A percentile compares a stretch with the other conserved stretches of the same genome.
phyloP scores from a whole-genome alignment of 2,888 invertebrate species.

The Drosophila mayaguana region DNA sequence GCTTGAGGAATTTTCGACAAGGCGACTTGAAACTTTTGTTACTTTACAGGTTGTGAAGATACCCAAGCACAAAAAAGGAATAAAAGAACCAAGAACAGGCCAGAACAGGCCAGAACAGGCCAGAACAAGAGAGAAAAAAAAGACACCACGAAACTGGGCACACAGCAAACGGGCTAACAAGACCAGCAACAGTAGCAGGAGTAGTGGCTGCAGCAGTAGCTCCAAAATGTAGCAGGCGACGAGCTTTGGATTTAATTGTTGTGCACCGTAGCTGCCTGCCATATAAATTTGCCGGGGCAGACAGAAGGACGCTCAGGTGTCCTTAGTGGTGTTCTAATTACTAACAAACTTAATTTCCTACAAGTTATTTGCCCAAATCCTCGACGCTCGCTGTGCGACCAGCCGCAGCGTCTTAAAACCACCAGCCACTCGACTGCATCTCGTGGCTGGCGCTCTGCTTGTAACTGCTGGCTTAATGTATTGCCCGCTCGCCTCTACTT shows the following conservation, averaged over 20 bases:
- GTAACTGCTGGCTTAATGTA: slow-evolving; percentile 14
- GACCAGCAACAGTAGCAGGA: slow-evolving; percentile 8
- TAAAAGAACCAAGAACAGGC: slow-evolving; percentile 5
- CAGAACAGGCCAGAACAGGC: slow-evolving; percentile 13
- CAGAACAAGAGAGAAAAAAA: slow-evolving; percentile 20
- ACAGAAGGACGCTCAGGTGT: slow-evolving; percentile 70
- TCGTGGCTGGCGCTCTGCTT: slow-evolving; percentile 4
- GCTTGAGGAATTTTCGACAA: slow-evolving; percentile 81
- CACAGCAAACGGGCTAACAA: slow-evolving; percentile 30
- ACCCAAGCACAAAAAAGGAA: slow-evolving; percentile 50
- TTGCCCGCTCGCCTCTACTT: not conserved
- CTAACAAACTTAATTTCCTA: slow-evolving; percentile 80
- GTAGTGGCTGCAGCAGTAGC: slow-evolving; percentile 22
- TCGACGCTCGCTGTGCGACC: slow-evolving; percentile 16
- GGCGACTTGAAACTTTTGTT: slow-evolving; percentile 76
- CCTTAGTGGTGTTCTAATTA: slow-evolving; percentile 81
- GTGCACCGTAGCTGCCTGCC: slow-evolving; percentile 35
- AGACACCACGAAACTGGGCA: slow-evolving; percentile 32
- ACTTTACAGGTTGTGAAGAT: slow-evolving; percentile 61
- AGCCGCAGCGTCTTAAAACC: slow-evolving; percentile 6
- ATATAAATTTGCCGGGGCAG: slow-evolving; percentile 57
- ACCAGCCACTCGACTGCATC: slow-evolving; percentile 29
- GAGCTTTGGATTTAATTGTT: slow-evolving; percentile 69
- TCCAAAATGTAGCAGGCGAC: slow-evolving; percentile 31
- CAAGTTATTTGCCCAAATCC: slow-evolving; percentile 74